phyloP scores from a whole-genome alignment of 2,888 invertebrate species.

The Tachystola acroxantha region DNA sequence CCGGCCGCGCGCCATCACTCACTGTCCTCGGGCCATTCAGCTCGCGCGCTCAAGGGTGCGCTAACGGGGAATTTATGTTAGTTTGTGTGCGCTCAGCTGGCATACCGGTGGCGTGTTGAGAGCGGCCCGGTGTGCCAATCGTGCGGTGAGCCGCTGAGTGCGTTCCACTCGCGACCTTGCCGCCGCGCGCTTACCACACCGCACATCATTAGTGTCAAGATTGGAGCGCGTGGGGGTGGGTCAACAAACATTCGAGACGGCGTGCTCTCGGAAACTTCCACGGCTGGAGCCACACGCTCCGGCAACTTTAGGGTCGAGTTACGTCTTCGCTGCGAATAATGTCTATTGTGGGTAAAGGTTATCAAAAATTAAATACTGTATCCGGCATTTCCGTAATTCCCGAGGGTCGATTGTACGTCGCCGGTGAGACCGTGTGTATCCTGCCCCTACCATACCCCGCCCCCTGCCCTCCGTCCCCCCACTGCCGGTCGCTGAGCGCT shows the following conservation, averaged over 20 bases:
- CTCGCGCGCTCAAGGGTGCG: not conserved
- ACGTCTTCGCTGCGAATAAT: too few relatives aligned
- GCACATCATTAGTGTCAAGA: conserved; percentile 1
- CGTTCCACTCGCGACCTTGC: not conserved
- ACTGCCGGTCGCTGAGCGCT: conserved; percentile 46
- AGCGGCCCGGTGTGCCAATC: not conserved
- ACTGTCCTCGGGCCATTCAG: conserved; percentile 3
- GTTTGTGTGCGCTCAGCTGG: not conserved
- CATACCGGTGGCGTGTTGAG: not conserved
- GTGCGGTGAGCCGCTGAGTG: not conserved
- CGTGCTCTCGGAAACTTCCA: not conserved
- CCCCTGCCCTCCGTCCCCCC: not conserved
- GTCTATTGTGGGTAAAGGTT: too few relatives aligned
- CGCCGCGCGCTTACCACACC: not conserved
- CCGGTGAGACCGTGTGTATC: too few relatives aligned
- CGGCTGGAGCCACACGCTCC: too few relatives aligned
- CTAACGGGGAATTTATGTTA: not conserved
- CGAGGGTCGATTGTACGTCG: too few relatives aligned
- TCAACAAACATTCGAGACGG: not conserved
- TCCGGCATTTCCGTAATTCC: too few relatives aligned
- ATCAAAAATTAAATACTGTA: too few relatives aligned
- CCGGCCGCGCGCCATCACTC: conserved; percentile 4
- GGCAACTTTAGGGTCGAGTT: too few relatives aligned
- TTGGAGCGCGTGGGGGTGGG: not conserved
- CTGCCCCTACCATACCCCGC: too few relatives aligned